These are phyloP conservation scores for Branchipolynoe longqiensis DNA, from an alignment of 2,888 invertebrate genomes.

Conservation along the genomic window DNA sequence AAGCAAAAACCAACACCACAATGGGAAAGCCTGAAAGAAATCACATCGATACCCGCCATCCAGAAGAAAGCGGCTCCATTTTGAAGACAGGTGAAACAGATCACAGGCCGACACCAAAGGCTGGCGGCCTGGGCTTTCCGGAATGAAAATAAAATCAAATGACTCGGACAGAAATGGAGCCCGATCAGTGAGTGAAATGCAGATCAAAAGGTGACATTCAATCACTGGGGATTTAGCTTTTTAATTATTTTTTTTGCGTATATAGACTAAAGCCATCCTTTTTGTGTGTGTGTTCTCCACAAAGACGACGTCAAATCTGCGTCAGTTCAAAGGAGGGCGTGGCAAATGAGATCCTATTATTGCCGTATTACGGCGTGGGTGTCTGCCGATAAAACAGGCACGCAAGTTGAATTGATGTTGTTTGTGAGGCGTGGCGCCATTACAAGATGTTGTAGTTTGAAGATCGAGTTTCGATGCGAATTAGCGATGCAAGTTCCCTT, in stretches of 20 bases:
- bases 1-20: no score
- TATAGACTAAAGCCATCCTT: no score
- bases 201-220: conserved; percentile 17
- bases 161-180: neutral
- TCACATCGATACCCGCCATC: conserved; percentile 29
- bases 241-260: neutral
- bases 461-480: neutral
- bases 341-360: conserved; percentile 5
- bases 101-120: conserved; percentile 16
- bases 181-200: neutral
- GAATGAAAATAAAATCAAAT: conserved; percentile 23
- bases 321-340: conserved; percentile 24
- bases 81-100: conserved; percentile 49
- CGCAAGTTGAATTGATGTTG: neutral
- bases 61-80: conserved; percentile 36
- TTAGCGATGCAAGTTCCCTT: no score
- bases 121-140: neutral
- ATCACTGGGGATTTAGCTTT: conserved; percentile 1
- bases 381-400: neutral
- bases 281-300: neutral
- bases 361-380: neutral
- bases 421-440: neutral
- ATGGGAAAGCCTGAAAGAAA: conserved; percentile 38
- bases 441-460: neutral
- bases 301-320: neutral